Evolutionary conservation across 2,888 invertebrate species (phyloP), one percentile per base, ranked within the genome.

Genomic region (Therioaphis trifolii): DNA sequence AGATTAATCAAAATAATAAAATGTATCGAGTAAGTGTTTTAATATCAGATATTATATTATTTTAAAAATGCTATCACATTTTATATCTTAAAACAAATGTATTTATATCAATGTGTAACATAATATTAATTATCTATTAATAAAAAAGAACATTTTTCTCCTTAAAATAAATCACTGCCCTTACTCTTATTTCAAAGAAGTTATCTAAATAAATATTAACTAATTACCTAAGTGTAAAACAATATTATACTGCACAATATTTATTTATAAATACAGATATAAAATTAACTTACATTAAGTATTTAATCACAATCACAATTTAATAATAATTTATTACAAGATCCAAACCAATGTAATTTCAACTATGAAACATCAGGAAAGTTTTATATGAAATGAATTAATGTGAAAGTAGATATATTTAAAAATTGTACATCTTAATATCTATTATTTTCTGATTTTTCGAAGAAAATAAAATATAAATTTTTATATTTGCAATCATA

Each of bases 281-380:
- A 80, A 80, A 80, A 80, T 80, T 61, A 61, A 71, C 71, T 80
- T 80, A 72, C 4, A 49, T 80, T 80, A 80, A 72, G 71, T 71
- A 80, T 61, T 71, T 80, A 80, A 80, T 80, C 61, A 80, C 80
- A 80, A 80, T 80, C 61, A 80, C 29, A 80, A 58, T 69, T 79
- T 55, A 58, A 78, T 68, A 55, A 40, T 52, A 68, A 40, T 68
- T 68, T 68, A 52, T 79, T 69, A 79, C 43, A 69, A 24, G 49
- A 52, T 79, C 69, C 40, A 79, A 69, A 69, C 55, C 55, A 79
- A 69, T 55, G 29, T 77, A 66, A 9, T 46, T 52, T 68, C 21
- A 4, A 68, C n/a, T 69, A 14, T 55, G 43, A 15, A 79, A 78
- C 24, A 68, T 79, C 35, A 63, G 35, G 29, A 66, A 35, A 74